phyloP scores from a whole-genome alignment of 2,888 invertebrate species.

The Agapostemon virescens region DNA sequence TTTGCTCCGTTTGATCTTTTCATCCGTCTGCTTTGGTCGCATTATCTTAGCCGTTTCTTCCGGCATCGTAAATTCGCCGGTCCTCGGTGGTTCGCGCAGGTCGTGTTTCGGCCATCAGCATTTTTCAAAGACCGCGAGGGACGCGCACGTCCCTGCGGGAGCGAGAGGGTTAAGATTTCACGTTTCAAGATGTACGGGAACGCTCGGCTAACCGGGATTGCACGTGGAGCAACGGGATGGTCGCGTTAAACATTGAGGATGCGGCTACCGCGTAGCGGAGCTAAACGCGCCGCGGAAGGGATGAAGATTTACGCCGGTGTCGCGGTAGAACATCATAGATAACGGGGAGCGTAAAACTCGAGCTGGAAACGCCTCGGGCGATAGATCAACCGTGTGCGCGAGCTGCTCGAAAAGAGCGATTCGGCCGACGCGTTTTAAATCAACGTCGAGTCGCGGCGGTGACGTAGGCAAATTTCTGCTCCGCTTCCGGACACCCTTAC shows the following conservation, averaged over 20 bases:
- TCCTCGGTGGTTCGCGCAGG: background rate
- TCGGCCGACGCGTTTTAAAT: slow-evolving; percentile 47
- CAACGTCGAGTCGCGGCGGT: slow-evolving; percentile 43
- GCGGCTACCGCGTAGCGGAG: background rate
- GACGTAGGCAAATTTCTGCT: slow-evolving; percentile 57
- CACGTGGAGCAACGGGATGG: slow-evolving; percentile 3
- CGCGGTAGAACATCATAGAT: slow-evolving; percentile 36
- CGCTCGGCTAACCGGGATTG: background rate
- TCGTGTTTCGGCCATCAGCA: background rate
- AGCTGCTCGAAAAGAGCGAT: slow-evolving; percentile 36
- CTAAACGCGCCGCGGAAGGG: slow-evolving; percentile 29
- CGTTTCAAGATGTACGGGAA: background rate
- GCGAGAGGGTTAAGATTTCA: slow-evolving; percentile 5
- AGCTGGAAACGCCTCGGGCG: slow-evolving; percentile 27
- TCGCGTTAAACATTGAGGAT: slow-evolving; percentile 34
- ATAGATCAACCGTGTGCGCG: slow-evolving; percentile 41
- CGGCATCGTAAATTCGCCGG: too few species aligned
- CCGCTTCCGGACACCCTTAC: slow-evolving; percentile 14
- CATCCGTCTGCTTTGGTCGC: too few species aligned
- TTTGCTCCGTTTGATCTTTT: too few species aligned
- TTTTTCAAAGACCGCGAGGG: background rate
- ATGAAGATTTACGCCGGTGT: slow-evolving; percentile 52
- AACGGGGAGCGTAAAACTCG: slow-evolving; percentile 41
- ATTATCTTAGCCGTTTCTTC: too few species aligned
- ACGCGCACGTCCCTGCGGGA: background rate